Percentiles rank a stretch among this genome's conserved stretches.
Evolutionary conservation across 64 coral and sea anemone species (phyloP).

Genomic region (Montipora efflorescens): DNA sequence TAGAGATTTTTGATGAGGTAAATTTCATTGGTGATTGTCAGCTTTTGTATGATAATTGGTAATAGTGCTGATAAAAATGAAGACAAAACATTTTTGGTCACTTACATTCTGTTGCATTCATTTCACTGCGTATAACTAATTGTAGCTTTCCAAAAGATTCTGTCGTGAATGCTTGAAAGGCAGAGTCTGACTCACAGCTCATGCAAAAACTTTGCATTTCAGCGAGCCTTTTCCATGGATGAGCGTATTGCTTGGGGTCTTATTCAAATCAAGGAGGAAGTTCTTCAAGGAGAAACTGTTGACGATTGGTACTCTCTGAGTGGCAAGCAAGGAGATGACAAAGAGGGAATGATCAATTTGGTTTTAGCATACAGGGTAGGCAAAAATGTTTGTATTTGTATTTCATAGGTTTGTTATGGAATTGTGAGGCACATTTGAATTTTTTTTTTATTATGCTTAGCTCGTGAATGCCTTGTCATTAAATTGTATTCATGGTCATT

Average conservation of each 20-base stretch:
- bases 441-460: no score
- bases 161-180: no score
- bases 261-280: conserved; percentile 75
- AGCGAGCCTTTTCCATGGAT: conserved; percentile 96
- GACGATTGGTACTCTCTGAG: conserved; percentile 95
- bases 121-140: no score
- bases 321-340: conserved; percentile 92
- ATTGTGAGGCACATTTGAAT: no score
- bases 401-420: no score
- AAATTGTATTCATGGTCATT: no score
- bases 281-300: conserved; percentile 83
- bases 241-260: conserved; percentile 96
- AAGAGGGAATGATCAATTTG: conserved; percentile 98
- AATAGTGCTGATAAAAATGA: no score
- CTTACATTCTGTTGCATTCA: not conserved
- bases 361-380: conserved; percentile 83
- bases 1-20: conserved; percentile 99
- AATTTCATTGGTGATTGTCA: not conserved
- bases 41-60: no score
- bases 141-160: no score
- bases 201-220: not conserved
- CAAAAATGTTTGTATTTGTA: not conserved
- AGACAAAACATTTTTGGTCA: no score
- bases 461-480: no score
- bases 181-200: not conserved